Conservation (phyloP, 1,140 invertebrate genomes). For the Sitophilus oryzae region DNA sequence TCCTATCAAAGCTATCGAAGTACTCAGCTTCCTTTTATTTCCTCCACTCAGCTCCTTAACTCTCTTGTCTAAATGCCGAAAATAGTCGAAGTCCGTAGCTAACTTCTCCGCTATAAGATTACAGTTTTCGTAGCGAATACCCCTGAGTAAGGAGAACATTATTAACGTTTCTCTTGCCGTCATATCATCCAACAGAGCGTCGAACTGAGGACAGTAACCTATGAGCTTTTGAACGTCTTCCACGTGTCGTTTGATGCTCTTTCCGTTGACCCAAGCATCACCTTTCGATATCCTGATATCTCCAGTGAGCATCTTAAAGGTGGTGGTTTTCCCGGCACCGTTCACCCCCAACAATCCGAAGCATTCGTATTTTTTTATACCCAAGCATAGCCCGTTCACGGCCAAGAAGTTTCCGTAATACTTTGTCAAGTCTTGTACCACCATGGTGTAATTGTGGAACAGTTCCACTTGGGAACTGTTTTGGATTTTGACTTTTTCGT, state of each 20-base stretch:
- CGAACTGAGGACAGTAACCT: constrained; percentile 80
- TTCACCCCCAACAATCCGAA: constrained; percentile 88
- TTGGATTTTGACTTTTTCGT: constrained; percentile 43
- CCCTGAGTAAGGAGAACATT: constrained; percentile 72
- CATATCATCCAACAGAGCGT: constrained; percentile 74
- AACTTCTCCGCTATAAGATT: constrained; percentile 40
- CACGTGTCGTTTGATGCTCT: constrained; percentile 50
- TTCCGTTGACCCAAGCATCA: constrained; percentile 41
- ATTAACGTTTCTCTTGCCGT: constrained; percentile 72
- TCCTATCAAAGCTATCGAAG: constrained; percentile 87
- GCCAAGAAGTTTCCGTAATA: constrained; percentile 63
- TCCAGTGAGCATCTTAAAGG: constrained; percentile 87
- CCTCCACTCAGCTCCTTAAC: constrained; percentile 76
- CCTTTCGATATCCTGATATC: constrained; percentile 54
- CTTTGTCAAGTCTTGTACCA: constrained; percentile 57
- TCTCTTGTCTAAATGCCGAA: constrained; percentile 50
- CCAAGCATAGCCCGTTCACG: constrained; percentile 67
- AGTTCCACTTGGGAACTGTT: constrained; percentile 27
- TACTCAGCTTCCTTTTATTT: constrained; percentile 91
- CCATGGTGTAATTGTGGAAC: constrained; percentile 41
- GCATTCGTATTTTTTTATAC: constrained; percentile 60
- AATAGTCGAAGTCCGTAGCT: constrained; percentile 47
- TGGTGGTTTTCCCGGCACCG: constrained; percentile 72
- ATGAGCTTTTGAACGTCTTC: constrained; percentile 55
- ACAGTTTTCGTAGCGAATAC: constrained; percentile 51